These are phyloP conservation scores for Tetraodon nigroviridis DNA, from an alignment of 2,113 vertebrate species.

Conservation along the genomic window DNA sequence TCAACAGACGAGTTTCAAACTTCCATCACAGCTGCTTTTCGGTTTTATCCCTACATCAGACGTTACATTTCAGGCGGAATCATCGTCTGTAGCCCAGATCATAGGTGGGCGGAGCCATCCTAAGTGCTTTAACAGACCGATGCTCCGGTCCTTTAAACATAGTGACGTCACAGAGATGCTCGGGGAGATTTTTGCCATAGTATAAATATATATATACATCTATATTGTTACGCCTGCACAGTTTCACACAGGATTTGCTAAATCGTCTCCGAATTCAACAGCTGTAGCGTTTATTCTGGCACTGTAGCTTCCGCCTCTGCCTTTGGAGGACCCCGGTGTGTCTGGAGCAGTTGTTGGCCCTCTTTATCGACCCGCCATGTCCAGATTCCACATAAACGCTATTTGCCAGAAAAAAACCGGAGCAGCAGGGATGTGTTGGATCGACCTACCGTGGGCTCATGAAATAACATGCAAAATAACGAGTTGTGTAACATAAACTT, in stretches of 20 bases:
- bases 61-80: constrained; percentile 8
- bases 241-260: constrained; percentile 60
- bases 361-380: constrained; percentile 32
- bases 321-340: constrained; percentile 27
- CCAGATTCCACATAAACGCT: constrained; percentile 35
- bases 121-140: no score
- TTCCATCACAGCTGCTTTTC: neutral
- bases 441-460: constrained; percentile 43
- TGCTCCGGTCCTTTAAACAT: constrained; percentile 12
- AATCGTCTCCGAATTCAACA: constrained; percentile 9
- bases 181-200: constrained; percentile 43
- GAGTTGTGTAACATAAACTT: constrained; percentile 43
- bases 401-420: constrained; percentile 60
- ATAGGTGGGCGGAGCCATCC: no score
- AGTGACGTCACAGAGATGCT: constrained; percentile 18
- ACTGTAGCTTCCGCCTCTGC: constrained; percentile 55
- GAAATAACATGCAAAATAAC: constrained; percentile 49
- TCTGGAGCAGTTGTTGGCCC: constrained; percentile 23
- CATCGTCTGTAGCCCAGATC: neutral
- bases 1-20: neutral
- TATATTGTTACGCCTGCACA: constrained; percentile 49
- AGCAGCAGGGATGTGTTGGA: constrained; percentile 54
- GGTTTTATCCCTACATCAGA: constrained; percentile 1
- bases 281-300: constrained; percentile 53
- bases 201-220: neutral